Percentiles rank a stretch among this genome's conserved stretches.
Evolutionary conservation across 2,797 vertebrate genomes (phyloP).

Genomic region (Acanthurus tractus): DNA sequence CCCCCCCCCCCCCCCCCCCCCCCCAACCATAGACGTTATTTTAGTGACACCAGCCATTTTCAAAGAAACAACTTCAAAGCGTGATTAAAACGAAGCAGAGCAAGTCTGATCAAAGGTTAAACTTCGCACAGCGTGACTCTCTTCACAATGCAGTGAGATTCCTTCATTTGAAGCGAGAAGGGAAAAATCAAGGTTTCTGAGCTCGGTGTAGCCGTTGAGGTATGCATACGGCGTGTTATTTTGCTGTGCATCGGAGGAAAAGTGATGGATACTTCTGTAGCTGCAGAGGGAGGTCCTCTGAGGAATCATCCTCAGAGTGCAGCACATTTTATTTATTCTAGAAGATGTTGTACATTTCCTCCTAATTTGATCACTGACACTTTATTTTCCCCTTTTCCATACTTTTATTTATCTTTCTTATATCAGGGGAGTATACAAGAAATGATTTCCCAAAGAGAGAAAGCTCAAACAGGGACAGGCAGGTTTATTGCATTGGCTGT

Average conservation of each 20-base stretch:
- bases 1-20: neutral
- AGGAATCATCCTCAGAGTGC: constrained; percentile 53
- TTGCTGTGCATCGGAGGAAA: constrained; percentile 42
- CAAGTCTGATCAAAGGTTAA: constrained; percentile 84
- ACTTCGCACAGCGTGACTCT: constrained; percentile 63
- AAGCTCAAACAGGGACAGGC: constrained; percentile 50
- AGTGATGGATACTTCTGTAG: constrained; percentile 58
- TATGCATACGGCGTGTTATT: constrained; percentile 39
- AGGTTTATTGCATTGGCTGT: constrained; percentile 77
- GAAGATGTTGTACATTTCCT: constrained; percentile 53
- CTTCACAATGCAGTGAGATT: constrained; percentile 68
- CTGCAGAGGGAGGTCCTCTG: constrained; percentile 38
- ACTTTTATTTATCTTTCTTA: constrained; percentile 61
- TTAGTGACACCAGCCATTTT: constrained; percentile 72
- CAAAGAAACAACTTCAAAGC: constrained; percentile 80
- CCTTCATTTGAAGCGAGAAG: constrained; percentile 49
- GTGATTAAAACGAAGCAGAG: constrained; percentile 74
- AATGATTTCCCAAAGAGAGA: constrained; percentile 60
- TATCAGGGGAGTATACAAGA: constrained; percentile 40
- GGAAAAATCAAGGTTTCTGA: constrained; percentile 28
- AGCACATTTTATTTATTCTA: constrained; percentile 54
- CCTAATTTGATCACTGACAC: constrained; percentile 70
- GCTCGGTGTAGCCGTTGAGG: constrained; percentile 37
- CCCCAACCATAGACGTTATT: constrained; percentile 51
- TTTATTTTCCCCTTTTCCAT: constrained; percentile 47